Evolutionary conservation across 1,140 invertebrate genomes (phyloP).

Genomic region (Tachypleus tridentatus): DNA sequence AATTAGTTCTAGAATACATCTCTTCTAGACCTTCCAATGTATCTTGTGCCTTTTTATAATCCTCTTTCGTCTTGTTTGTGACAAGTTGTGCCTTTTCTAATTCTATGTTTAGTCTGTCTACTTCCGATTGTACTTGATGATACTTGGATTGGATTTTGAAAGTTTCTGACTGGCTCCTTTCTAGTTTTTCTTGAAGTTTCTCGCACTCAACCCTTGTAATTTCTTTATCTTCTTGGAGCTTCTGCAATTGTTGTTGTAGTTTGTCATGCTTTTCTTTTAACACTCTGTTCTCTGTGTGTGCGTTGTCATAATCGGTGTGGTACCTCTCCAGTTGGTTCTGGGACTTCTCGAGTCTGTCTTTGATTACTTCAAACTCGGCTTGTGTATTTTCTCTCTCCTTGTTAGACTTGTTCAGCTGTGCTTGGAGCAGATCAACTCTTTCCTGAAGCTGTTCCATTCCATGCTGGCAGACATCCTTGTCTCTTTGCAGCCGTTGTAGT

Average conservation of each 20-base stretch:
- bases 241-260: conserved; percentile 58
- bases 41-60: conserved; percentile 70
- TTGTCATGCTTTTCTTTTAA: conserved; percentile 83
- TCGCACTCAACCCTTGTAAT: conserved; percentile 78
- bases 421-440: conserved; percentile 59
- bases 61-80: conserved; percentile 65
- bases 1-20: conserved; percentile 66
- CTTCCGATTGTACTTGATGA: conserved; percentile 71
- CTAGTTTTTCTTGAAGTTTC: conserved; percentile 82
- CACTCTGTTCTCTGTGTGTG: conserved; percentile 70
- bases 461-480: conserved; percentile 62
- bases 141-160: conserved; percentile 75
- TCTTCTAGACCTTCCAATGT: conserved; percentile 68
- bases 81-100: conserved; percentile 68
- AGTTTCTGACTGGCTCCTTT: conserved; percentile 73
- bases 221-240: conserved; percentile 77
- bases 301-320: conserved; percentile 63
- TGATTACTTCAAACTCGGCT: conserved; percentile 69
- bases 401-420: conserved; percentile 61
- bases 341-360: conserved; percentile 77
- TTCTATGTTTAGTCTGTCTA: conserved; percentile 72
- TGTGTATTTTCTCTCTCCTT: conserved; percentile 68
- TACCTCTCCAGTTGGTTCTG: conserved; percentile 38
- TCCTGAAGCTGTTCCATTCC: conserved; percentile 69
- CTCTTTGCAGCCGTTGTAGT: conserved; percentile 69